phyloP scores from a whole-genome alignment of 2,797 vertebrate genomes.

The Pangasius krempfi region DNA sequence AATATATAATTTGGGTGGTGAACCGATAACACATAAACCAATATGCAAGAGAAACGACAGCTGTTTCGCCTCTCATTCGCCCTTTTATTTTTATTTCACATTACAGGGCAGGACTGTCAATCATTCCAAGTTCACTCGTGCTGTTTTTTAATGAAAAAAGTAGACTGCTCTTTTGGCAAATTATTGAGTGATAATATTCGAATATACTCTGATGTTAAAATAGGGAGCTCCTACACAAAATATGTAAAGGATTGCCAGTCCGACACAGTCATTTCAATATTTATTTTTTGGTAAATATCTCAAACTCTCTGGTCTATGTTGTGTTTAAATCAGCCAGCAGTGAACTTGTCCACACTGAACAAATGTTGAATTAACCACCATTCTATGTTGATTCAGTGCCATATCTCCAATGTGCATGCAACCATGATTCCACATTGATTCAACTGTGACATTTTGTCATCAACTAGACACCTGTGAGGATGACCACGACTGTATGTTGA shows the following conservation, averaged over 20 bases:
- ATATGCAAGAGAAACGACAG: background rate
- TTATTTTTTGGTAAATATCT: background rate
- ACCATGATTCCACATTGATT: background rate
- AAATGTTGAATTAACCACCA: no score
- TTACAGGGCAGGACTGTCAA: no score
- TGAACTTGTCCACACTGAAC: no score
- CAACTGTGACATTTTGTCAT: background rate
- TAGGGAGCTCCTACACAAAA: no score
- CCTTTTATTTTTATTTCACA: background rate
- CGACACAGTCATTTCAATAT: background rate
- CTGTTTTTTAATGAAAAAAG: no score
- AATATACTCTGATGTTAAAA: no score
- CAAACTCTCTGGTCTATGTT: background rate
- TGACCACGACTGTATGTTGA: background rate
- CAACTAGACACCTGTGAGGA: background rate
- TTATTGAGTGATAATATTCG: no score
- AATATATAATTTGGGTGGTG: background rate
- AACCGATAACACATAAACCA: no score
- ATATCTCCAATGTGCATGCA: background rate
- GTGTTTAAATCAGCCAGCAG: no score
- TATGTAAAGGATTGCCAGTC: background rate
- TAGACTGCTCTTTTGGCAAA: no score
- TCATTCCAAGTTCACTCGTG: no score
- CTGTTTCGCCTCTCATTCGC: background rate
- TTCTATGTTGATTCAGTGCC: background rate